Evolutionary conservation across 2,113 vertebrate species (phyloP), one percentile per base, ranked within the genome.

Genomic region (Orthochromis indermauri): DNA sequence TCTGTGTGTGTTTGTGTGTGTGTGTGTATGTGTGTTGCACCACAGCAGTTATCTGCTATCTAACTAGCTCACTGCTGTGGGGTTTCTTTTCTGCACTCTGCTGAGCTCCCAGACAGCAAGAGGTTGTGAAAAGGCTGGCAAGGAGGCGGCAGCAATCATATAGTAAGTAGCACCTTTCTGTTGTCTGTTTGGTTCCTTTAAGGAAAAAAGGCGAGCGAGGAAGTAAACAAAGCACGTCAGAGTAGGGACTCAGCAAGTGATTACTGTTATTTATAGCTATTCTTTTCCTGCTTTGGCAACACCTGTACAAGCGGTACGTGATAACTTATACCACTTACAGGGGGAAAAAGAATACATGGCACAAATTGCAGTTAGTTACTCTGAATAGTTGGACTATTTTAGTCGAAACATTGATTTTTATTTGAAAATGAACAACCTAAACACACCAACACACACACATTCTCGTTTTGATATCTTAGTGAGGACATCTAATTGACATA

Each of bases 31-130:
- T 88, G 59, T 86, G 57, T 16, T 86, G 53, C 55, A 83, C 55
- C 40, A 86, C 80, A 83, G 37, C 81, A 76, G 76, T 47, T 87
- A 88, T 81, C 73, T 61, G 33, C 81, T 85, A 76, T 83, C 76
- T 85, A 88, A 89, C 80, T 80, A 90, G 31, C 84, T 80, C 78
- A 81, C 68, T 84, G 78, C 81, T 90, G 85, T 12, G 2, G 81
- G 85, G 66, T 54, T 79, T 86, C 13, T 26, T 31, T 78, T 31
- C 51, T 86, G 73, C 73, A 84, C 83, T 91, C 68, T 63, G 40
- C 61, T 33, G 51, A 71, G 81, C 54, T 80, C 82, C 86, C 81
- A 85, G 83, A 83, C 79, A 73, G 71, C 14, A 53, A 28, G 37
- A 47, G 66, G 19, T 16, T 81, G 51, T 13, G 7, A 63, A 86